Evolutionary conservation across 2,113 vertebrate species (phyloP).

Genomic region (Acanthisitta chloris): DNA sequence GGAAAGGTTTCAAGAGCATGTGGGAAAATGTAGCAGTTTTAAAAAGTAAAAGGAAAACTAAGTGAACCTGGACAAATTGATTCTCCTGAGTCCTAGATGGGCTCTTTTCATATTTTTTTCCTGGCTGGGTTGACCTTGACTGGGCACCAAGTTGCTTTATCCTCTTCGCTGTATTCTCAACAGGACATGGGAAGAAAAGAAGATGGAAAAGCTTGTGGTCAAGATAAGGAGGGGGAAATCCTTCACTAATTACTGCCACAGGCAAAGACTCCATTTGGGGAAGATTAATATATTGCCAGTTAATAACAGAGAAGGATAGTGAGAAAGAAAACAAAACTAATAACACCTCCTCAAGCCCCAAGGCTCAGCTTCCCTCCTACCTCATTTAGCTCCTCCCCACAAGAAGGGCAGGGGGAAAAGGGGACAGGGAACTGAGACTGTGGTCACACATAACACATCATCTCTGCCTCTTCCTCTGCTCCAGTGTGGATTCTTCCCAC

Average conservation of each 20-base stretch:
- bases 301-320: not conserved
- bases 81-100: not conserved
- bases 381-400: not conserved
- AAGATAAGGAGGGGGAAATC: not conserved
- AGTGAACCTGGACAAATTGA: not conserved
- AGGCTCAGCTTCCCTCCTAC: not conserved
- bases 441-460: not conserved
- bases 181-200: not conserved
- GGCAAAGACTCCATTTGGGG: not conserved
- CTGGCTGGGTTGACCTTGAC: not conserved
- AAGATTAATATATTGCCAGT: not conserved
- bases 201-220: not conserved
- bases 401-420: fast-evolving
- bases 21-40: not conserved
- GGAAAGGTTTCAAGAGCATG: not conserved
- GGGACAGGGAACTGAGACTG: not conserved
- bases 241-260: not conserved
- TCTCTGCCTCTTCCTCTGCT: not conserved
- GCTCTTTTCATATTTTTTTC: not conserved
- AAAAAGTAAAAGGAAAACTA: not conserved
- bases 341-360: not conserved
- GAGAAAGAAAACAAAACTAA: not conserved
- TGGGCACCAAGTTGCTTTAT: not conserved
- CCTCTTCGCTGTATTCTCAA: too few relatives aligned
- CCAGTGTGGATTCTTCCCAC: not conserved